Conservation (phyloP, 2,113 vertebrate species). For the Channa argus region DNA sequence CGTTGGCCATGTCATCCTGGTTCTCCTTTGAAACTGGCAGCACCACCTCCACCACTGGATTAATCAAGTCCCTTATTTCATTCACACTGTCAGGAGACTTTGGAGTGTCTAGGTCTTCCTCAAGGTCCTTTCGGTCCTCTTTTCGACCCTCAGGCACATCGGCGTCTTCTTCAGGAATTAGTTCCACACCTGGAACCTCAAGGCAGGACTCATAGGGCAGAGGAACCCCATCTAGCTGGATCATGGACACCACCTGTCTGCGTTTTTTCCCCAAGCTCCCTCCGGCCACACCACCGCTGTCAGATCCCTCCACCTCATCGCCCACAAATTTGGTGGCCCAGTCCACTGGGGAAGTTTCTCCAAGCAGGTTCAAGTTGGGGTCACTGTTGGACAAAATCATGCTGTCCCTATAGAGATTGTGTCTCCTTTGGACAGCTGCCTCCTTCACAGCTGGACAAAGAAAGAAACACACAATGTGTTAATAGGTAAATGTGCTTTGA, state of each 20-base stretch:
- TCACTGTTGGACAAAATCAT: constrained; percentile 93
- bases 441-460: constrained; percentile 91
- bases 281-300: neutral
- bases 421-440: constrained; percentile 92
- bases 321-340: constrained; percentile 85
- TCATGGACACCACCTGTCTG: constrained; percentile 93
- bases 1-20: constrained; percentile 50
- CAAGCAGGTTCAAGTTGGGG: constrained; percentile 92
- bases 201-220: constrained; percentile 83
- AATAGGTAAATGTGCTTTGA: neutral
- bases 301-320: constrained; percentile 45
- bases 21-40: neutral
- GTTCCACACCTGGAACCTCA: constrained; percentile 82
- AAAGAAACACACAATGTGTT: neutral
- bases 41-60: constrained; percentile 70
- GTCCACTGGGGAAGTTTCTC: constrained; percentile 84
- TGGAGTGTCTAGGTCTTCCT: neutral
- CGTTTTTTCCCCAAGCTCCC: constrained; percentile 77
- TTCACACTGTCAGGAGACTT: constrained; percentile 80
- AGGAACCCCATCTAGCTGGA: constrained; percentile 87
- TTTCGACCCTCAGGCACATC: neutral
- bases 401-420: constrained; percentile 97
- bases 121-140: neutral
- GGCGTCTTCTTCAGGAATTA: constrained; percentile 78
- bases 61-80: constrained; percentile 84